A percentile compares a stretch with the other conserved stretches of the same genome.
Evolutionary conservation across 1,140 invertebrate species (phyloP).

Genomic region (Bombus difficillimus): DNA sequence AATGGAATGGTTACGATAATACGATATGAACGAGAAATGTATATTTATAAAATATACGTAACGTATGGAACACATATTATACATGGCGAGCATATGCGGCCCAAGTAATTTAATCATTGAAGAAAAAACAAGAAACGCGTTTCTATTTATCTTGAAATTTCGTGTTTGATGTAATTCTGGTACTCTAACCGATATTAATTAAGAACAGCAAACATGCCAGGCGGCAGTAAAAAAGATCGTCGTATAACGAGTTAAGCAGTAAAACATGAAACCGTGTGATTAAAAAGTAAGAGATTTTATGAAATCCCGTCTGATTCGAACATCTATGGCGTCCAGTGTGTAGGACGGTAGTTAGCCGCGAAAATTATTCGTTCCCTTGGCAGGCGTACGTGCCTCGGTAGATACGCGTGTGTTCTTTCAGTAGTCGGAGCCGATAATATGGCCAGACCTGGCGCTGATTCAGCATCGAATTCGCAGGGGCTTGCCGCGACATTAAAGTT

Average conservation of each 20-base stretch:
- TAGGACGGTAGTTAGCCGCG: slow-evolving; percentile 7
- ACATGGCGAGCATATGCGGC: not conserved
- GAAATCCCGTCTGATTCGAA: not conserved
- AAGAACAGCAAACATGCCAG: not conserved
- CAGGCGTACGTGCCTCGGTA: slow-evolving; percentile 25
- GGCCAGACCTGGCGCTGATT: slow-evolving; percentile 48
- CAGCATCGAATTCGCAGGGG: slow-evolving; percentile 45
- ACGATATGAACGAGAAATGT: not conserved
- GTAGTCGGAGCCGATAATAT: slow-evolving; percentile 62
- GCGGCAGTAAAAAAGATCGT: not conserved
- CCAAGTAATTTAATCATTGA: not conserved
- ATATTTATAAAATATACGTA: not conserved
- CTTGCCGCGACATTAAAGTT: slow-evolving; percentile 35
- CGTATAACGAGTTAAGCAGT: too few relatives aligned
- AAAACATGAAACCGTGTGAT: too few relatives aligned
- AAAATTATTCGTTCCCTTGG: slow-evolving; percentile 30
- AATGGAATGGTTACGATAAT: not conserved
- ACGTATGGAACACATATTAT: not conserved
- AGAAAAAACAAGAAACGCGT: not conserved
- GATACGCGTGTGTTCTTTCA: slow-evolving; percentile 57
- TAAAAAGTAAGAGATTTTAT: not conserved
- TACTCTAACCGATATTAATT: not conserved
- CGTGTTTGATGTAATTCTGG: not conserved
- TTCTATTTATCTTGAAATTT: not conserved
- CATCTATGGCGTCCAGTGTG: not conserved